These are phyloP conservation scores for Liparis tanakae DNA, from an alignment of 2,797 vertebrate species.

Conservation along the genomic window DNA sequence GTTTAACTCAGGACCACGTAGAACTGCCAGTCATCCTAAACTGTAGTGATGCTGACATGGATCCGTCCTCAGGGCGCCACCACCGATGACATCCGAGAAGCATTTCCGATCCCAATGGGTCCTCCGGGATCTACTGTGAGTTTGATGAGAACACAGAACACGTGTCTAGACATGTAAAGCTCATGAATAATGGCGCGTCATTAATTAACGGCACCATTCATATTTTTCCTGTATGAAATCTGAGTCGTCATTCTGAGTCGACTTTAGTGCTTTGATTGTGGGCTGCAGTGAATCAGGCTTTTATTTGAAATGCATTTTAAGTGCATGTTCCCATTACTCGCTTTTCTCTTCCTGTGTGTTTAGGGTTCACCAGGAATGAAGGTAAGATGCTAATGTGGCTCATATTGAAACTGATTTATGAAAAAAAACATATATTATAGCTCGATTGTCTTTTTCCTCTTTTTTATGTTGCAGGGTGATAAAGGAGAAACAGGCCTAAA, in stretches of 20 bases:
- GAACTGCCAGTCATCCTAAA: background rate
- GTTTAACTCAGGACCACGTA: background rate
- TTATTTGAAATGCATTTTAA: constrained; percentile 47
- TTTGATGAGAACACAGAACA: constrained; percentile 13
- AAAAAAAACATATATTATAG: background rate
- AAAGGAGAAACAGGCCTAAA: constrained; percentile 78
- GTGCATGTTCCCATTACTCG: constrained; percentile 60
- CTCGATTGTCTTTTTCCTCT: constrained; percentile 29
- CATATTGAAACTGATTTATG: constrained; percentile 1
- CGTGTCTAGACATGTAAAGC: constrained; percentile 20
- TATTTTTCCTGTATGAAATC: constrained; percentile 14
- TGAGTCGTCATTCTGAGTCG: constrained; percentile 35
- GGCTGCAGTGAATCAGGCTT: constrained; percentile 19
- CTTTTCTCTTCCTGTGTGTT: constrained; percentile 63
- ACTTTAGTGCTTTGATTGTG: constrained; percentile 36
- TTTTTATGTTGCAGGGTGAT: constrained; percentile 77
- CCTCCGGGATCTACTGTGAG: constrained; percentile 82
- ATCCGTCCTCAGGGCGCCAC: constrained; percentile 70
- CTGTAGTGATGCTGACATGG: background rate
- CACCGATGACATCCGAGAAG: constrained; percentile 77
- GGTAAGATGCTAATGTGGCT: constrained; percentile 67
- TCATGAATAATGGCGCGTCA: constrained; percentile 29
- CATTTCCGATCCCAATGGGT: constrained; percentile 83
- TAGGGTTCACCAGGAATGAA: constrained; percentile 83
- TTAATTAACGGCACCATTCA: constrained; percentile 29